These are phyloP conservation scores for Rhinella marina DNA, from an alignment of 2,797 vertebrate species.

Conservation along the genomic window DNA sequence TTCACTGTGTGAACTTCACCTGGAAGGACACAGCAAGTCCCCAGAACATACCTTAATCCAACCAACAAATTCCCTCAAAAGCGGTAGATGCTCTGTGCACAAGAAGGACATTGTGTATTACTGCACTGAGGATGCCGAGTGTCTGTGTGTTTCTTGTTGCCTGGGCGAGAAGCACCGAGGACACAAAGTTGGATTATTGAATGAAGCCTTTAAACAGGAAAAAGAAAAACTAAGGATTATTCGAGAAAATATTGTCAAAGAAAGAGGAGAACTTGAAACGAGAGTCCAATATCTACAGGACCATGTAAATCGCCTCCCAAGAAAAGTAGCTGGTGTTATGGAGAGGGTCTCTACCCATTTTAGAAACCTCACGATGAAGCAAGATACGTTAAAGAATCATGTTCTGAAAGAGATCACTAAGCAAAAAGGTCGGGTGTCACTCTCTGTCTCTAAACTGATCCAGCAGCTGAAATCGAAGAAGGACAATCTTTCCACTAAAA, in stretches of 20 bases:
- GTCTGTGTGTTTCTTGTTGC: slow-evolving; percentile 72
- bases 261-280: background rate
- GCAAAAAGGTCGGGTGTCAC: background rate
- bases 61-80: slow-evolving; percentile 41
- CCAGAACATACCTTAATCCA: slow-evolving; percentile 68
- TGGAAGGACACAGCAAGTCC: slow-evolving; percentile 72
- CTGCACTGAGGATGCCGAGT: slow-evolving; percentile 70
- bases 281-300: background rate
- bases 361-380: background rate
- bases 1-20: slow-evolving; percentile 73
- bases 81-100: slow-evolving; percentile 68
- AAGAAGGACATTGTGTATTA: slow-evolving; percentile 69
- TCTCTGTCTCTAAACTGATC: background rate
- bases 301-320: background rate
- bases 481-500: background rate
- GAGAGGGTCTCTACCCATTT: background rate
- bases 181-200: slow-evolving; percentile 75
- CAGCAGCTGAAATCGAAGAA: slow-evolving; percentile 9
- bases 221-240: slow-evolving; percentile 52
- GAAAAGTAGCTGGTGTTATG: background rate
- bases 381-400: background rate
- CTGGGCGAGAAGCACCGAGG: slow-evolving; percentile 70
- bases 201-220: slow-evolving; percentile 72
- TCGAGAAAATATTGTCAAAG: background rate
- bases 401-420: background rate